These are phyloP conservation scores for Clytia hemisphaerica DNA, from an alignment of 30 jellyfish, hydroid and myxozoan species.

Conservation along the genomic window DNA sequence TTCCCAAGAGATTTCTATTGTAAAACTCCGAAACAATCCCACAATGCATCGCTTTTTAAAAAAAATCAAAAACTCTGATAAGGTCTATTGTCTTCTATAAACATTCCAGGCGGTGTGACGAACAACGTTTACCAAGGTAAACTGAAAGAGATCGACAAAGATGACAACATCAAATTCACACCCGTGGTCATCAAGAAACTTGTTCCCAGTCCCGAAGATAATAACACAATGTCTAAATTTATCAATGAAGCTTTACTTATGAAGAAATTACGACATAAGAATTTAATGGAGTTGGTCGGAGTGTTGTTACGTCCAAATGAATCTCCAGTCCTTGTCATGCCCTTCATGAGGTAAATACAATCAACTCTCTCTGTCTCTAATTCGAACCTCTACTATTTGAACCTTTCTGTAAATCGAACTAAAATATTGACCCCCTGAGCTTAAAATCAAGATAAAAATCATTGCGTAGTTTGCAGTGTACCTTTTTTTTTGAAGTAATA, in stretches of 20 bases:
- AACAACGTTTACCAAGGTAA: conserved; percentile 74
- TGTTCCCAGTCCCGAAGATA: conserved; percentile 50
- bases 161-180: conserved; percentile 19
- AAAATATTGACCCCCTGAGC: too few relatives aligned
- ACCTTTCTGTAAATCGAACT: too few relatives aligned
- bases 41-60: too few relatives aligned
- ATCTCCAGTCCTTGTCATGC: conserved; percentile 79
- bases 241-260: conserved; percentile 72
- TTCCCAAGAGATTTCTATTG: too few relatives aligned
- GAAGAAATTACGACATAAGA: conserved; percentile 58
- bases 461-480: too few relatives aligned
- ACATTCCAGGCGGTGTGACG: conserved; percentile 51
- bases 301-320: conserved; percentile 63
- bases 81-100: too few relatives aligned
- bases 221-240: conserved; percentile 63
- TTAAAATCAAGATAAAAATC: too few relatives aligned
- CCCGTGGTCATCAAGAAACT: conserved; percentile 64
- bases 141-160: conserved; percentile 25
- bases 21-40: too few relatives aligned
- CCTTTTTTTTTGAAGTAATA: too few relatives aligned
- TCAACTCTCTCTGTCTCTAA: too few relatives aligned
- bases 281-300: conserved; percentile 61
- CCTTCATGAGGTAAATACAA: conserved; percentile 71
- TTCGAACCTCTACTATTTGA: too few relatives aligned
- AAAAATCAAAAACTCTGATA: too few relatives aligned